Percentiles rank a stretch among this genome's conserved stretches.
phyloP scores from a whole-genome alignment of 2,113 vertebrate species.

The Sciurus niger region DNA sequence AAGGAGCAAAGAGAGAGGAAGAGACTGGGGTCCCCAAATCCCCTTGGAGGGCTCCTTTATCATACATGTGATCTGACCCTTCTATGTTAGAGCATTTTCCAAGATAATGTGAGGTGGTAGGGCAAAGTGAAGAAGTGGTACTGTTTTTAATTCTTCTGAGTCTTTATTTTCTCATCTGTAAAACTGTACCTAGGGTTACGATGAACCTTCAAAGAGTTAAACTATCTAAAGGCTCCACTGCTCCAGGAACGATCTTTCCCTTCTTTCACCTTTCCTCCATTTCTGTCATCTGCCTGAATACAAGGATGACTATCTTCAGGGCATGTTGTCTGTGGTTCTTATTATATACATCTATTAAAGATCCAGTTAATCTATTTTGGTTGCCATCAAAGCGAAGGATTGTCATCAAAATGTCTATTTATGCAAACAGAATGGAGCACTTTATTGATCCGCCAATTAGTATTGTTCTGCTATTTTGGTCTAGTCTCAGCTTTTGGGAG shows the following conservation, averaged over 20 bases:
- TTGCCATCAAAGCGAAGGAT: conserved; percentile 76
- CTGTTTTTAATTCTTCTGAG: background rate
- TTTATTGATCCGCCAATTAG: conserved; percentile 77
- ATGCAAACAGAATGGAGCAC: conserved; percentile 70
- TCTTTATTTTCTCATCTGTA: conserved; percentile 51
- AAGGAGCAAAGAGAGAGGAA: background rate
- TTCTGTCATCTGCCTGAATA: conserved; percentile 67
- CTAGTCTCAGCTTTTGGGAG: conserved; percentile 68
- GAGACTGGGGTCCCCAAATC: background rate
- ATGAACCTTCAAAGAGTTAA: conserved; percentile 61
- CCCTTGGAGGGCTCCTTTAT: background rate
- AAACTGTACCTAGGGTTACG: background rate
- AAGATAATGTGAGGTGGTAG: background rate
- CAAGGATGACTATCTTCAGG: conserved; percentile 41
- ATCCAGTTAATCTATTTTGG: conserved; percentile 76
- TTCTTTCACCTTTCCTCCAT: conserved; percentile 12
- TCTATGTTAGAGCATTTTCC: background rate
- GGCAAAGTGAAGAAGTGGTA: background rate
- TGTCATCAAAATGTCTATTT: conserved; percentile 79
- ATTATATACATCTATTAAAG: conserved; percentile 77
- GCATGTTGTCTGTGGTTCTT: conserved; percentile 64
- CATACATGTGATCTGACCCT: background rate
- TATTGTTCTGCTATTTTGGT: conserved; percentile 78
- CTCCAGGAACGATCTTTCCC: conserved; percentile 27
- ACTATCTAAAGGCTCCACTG: conserved; percentile 20